Conservation (phyloP, 2,888 invertebrate species). For the Prosapia bicincta region DNA sequence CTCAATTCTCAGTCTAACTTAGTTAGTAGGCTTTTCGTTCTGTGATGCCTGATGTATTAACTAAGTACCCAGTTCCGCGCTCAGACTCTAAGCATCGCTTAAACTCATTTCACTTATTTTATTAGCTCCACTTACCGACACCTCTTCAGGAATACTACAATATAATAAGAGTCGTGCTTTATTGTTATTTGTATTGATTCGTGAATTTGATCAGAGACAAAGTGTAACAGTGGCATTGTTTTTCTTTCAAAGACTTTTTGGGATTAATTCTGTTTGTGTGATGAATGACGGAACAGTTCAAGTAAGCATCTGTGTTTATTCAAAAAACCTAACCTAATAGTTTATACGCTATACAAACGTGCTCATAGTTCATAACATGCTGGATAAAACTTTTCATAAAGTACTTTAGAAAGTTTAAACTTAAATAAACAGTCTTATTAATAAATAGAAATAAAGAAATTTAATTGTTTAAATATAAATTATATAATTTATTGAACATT, state of each 20-base stretch:
- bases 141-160: conserved; percentile 26
- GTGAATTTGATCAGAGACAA: neutral
- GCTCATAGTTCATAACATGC: no score
- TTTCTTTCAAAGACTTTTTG: neutral
- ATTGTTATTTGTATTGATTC: neutral
- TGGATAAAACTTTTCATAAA: no score
- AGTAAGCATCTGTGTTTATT: neutral
- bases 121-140: conserved; percentile 29
- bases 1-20: conserved; percentile 50
- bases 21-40: conserved; percentile 62
- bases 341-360: no score
- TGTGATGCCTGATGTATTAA: conserved; percentile 53
- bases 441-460: no score
- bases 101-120: conserved; percentile 32
- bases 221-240: neutral
- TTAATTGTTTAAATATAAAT: no score
- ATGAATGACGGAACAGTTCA: neutral
- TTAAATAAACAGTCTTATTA: no score
- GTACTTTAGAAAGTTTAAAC: no score
- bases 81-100: conserved; percentile 22
- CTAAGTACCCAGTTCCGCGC: conserved; percentile 30
- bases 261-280: neutral
- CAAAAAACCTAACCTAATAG: neutral
- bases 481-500: no score
- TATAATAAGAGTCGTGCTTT: conserved; percentile 29